Percentiles rank a stretch among this genome's conserved stretches.
These are phyloP conservation scores for Oplegnathus fasciatus DNA, from an alignment of 2,113 vertebrate species.

Conservation along the genomic window DNA sequence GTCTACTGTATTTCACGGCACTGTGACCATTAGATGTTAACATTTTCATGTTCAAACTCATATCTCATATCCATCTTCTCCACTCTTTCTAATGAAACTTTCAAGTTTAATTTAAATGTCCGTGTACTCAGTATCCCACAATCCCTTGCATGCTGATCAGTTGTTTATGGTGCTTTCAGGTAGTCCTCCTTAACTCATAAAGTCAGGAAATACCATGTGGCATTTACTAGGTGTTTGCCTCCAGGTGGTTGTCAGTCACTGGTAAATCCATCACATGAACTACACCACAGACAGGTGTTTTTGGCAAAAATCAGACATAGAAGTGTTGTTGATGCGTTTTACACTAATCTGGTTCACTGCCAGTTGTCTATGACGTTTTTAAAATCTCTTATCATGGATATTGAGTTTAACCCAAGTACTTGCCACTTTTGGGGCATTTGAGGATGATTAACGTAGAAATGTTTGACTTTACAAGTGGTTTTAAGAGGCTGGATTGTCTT, in stretches of 20 bases:
- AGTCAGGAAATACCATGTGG: background rate
- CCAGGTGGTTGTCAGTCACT: constrained; percentile 9
- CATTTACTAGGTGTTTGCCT: constrained; percentile 1
- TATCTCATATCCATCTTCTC: too few species aligned
- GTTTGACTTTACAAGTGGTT: too few species aligned
- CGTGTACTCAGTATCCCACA: too few species aligned
- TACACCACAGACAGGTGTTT: background rate
- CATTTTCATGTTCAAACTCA: too few species aligned
- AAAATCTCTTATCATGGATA: background rate
- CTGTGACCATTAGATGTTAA: too few species aligned
- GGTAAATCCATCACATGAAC: background rate
- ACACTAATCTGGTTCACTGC: background rate
- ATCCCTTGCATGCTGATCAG: too few species aligned
- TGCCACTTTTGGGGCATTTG: background rate
- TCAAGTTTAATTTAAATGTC: too few species aligned
- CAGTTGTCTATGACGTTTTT: too few species aligned
- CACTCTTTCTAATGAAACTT: too few species aligned
- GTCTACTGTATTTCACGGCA: too few species aligned
- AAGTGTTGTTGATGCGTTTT: background rate
- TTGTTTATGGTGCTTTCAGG: background rate
- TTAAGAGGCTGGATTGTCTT: too few species aligned
- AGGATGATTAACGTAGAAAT: background rate
- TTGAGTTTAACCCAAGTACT: too few species aligned
- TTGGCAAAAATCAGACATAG: background rate
- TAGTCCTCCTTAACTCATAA: background rate